phyloP scores from a whole-genome alignment of 2,797 vertebrate genomes.

The Dallia pectoralis region DNA sequence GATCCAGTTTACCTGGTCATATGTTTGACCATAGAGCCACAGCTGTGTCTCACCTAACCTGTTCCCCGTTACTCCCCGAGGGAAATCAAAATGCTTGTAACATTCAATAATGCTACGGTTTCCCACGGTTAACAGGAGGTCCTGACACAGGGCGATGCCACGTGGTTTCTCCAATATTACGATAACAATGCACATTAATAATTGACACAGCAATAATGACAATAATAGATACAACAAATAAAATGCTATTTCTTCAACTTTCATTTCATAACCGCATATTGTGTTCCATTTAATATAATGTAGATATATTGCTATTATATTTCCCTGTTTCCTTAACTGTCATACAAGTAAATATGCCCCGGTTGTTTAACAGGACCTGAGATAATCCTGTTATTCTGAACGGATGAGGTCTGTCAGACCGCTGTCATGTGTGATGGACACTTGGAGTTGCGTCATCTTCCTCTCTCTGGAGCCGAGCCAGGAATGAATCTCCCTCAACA shows the following conservation, averaged over 20 bases:
- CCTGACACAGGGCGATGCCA: constrained; percentile 32
- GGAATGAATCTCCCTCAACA: constrained; percentile 42
- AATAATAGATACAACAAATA: neutral
- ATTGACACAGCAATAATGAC: neutral
- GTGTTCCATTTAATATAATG: neutral
- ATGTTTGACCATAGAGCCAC: constrained; percentile 21
- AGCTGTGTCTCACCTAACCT: constrained; percentile 51
- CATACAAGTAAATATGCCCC: constrained; percentile 28
- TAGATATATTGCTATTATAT: neutral
- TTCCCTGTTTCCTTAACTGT: constrained; percentile 20
- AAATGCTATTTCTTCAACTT: neutral
- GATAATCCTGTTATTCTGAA: constrained; percentile 71
- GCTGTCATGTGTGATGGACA: constrained; percentile 53
- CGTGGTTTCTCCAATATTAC: constrained; percentile 30
- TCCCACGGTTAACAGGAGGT: constrained; percentile 64
- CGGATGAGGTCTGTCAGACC: constrained; percentile 59
- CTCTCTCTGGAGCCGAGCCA: constrained; percentile 47
- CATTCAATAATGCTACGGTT: constrained; percentile 56
- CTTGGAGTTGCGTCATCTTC: constrained; percentile 49
- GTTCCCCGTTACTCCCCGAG: constrained; percentile 48
- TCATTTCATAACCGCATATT: neutral
- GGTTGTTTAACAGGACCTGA: constrained; percentile 50
- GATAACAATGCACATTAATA: too few species aligned
- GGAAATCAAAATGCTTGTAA: constrained; percentile 65
- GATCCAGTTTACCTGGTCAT: constrained; percentile 35